Evolutionary conservation across 2,888 invertebrate genomes (phyloP).

Genomic region (Octodonta nipae): DNA sequence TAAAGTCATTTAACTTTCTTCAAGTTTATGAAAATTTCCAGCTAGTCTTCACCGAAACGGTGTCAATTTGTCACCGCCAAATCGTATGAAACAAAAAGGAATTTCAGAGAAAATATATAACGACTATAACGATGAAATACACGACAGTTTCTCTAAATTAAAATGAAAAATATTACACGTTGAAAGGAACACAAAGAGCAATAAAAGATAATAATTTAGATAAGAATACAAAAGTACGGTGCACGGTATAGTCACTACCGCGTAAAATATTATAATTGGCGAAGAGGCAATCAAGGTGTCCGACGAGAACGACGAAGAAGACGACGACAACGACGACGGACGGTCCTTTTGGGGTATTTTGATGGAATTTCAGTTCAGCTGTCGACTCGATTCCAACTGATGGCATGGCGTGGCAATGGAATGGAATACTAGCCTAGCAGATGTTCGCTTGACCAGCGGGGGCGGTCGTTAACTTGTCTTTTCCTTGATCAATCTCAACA

Average conservation of each 20-base stretch:
- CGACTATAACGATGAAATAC: too few species aligned
- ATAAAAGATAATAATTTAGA: constrained; percentile 23
- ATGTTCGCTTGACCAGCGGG: constrained; percentile 1
- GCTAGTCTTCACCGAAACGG: too few species aligned
- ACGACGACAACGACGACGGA: too few species aligned
- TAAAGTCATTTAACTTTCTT: too few species aligned
- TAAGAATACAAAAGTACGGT: constrained; percentile 11
- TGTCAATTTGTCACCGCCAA: too few species aligned
- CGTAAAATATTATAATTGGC: constrained; percentile 2
- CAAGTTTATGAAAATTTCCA: too few species aligned
- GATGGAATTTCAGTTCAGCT: constrained; percentile 2
- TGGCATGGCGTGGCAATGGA: too few species aligned
- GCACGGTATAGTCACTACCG: neutral
- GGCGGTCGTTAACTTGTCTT: constrained; percentile 2
- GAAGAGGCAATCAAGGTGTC: neutral
- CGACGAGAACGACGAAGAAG: too few species aligned
- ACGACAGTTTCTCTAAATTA: constrained; percentile 17
- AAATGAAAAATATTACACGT: constrained; percentile 19
- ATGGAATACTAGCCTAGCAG: too few species aligned
- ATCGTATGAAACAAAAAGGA: too few species aligned
- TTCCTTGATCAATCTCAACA: constrained; percentile 1
- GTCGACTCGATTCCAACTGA: too few species aligned
- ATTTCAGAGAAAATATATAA: too few species aligned
- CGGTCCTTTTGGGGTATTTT: constrained; percentile 1
- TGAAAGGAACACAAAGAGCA: constrained; percentile 18